Evolutionary conservation across 2,113 vertebrate genomes (phyloP).

Genomic region (human): GRCh38 chr4:57403001-57403500

Average conservation of each 20-base stretch:
- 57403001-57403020: not conserved
- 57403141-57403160: not conserved
- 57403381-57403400: too few species aligned
- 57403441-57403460: not conserved
- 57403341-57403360: not conserved
- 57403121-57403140: not conserved
- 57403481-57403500: not conserved
- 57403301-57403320: not conserved
- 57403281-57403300: not conserved
- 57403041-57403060: not conserved
- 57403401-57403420: not conserved
- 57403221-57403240: not conserved
- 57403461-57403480: not conserved
- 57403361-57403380: not conserved
- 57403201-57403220: not conserved
- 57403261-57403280: not conserved
- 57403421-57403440: not conserved
- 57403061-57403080: not conserved
- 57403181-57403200: not conserved
- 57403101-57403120: not conserved
- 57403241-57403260: not conserved
- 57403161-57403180: not conserved
- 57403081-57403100: slow-evolving; percentile 45
- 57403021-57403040: not conserved
- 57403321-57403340: not conserved